phyloP scores from a whole-genome alignment of 2,797 vertebrate species.

The Coendou prehensilis region DNA sequence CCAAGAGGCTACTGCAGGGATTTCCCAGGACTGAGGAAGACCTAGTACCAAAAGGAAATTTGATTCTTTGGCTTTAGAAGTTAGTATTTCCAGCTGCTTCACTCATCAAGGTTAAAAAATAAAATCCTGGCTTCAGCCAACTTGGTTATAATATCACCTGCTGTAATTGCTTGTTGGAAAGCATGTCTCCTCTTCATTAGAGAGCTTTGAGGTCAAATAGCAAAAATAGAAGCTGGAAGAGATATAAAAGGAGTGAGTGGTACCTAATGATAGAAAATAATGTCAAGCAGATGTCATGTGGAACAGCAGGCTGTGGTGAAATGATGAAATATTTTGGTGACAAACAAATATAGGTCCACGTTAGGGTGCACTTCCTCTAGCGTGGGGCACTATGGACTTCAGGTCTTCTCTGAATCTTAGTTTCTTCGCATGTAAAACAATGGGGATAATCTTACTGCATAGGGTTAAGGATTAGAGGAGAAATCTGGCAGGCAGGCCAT shows the following conservation, averaged over 20 bases:
- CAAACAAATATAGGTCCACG: background rate
- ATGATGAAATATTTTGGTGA: conserved; percentile 30
- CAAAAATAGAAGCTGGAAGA: conserved; percentile 68
- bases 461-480: conserved; percentile 14
- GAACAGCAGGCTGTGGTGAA: background rate
- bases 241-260: conserved; percentile 19
- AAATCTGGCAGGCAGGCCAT: background rate
- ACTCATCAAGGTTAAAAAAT: conserved; percentile 75
- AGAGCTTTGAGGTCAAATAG: conserved; percentile 56
- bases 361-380: background rate
- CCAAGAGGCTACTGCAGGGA: background rate
- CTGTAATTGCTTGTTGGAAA: conserved; percentile 72
- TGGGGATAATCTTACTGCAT: background rate
- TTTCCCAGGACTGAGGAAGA: conserved; percentile 47
- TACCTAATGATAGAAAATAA: conserved; percentile 62
- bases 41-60: conserved; percentile 51
- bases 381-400: background rate
- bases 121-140: conserved; percentile 63
- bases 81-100: conserved; percentile 64
- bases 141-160: conserved; percentile 45
- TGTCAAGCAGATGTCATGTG: conserved; percentile 26
- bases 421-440: conserved; percentile 45
- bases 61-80: conserved; percentile 58
- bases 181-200: conserved; percentile 47
- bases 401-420: conserved; percentile 36